A percentile compares a stretch with the other conserved stretches of the same genome.
Conservation (phyloP, 2,113 vertebrate species). For the Scomber scombrus region DNA sequence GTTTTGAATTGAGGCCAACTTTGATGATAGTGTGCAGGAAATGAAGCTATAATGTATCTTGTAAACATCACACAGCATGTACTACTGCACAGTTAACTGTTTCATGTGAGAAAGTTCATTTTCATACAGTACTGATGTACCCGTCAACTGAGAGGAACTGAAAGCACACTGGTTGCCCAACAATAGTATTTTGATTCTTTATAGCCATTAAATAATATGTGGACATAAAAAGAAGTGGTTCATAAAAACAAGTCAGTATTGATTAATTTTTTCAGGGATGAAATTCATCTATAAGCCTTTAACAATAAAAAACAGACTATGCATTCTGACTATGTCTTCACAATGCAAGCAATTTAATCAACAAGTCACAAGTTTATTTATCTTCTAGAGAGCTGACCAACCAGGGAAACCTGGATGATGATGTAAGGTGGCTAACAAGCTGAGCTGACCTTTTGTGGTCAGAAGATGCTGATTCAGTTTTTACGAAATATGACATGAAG, state of each 20-base stretch:
- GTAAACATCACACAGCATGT: too few species aligned
- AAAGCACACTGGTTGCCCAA: neutral
- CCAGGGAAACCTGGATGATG: neutral
- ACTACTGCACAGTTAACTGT: neutral
- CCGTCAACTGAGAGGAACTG: neutral
- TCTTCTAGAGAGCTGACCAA: neutral
- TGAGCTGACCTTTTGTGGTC: constrained; percentile 13
- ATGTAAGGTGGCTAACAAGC: neutral
- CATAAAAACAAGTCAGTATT: too few species aligned
- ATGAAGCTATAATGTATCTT: neutral
- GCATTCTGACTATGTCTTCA: neutral
- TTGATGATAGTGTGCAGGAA: neutral
- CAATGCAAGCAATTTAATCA: neutral
- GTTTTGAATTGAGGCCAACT: neutral
- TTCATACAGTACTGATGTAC: neutral
- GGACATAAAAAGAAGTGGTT: neutral
- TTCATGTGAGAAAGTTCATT: neutral
- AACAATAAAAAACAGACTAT: neutral
- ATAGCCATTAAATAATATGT: too few species aligned
- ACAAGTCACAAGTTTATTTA: neutral
- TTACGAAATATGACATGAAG: neutral
- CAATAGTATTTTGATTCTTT: neutral
- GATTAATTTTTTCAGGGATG: neutral
- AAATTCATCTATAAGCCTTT: neutral
- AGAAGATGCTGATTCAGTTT: constrained; percentile 3